A percentile compares a stretch with the other conserved stretches of the same genome.
Evolutionary conservation across 2,888 invertebrate species (phyloP).

Genomic region (Sinotaia quadrata): DNA sequence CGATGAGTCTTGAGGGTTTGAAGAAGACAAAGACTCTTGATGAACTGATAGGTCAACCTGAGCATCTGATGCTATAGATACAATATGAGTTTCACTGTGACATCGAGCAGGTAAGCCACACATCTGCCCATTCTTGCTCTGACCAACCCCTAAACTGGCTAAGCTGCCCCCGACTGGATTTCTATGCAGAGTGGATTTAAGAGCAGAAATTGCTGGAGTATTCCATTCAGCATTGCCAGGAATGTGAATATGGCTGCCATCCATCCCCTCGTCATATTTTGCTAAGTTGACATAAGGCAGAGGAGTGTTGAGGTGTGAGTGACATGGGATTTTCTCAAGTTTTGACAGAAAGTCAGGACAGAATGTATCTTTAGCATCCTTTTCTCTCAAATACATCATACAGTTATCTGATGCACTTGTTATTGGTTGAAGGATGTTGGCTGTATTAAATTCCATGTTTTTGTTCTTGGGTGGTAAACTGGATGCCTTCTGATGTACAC

Average conservation of each 20-base stretch:
- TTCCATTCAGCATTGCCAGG: slow-evolving; percentile 35
- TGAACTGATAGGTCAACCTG: background rate
- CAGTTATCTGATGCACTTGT: slow-evolving; percentile 8
- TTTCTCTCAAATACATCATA: slow-evolving; percentile 8
- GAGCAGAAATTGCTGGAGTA: background rate
- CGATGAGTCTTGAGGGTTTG: too few relatives aligned
- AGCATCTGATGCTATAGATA: background rate
- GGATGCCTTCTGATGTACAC: slow-evolving; percentile 23
- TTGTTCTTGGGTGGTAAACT: slow-evolving; percentile 33
- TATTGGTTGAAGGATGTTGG: too few relatives aligned
- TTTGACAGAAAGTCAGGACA: slow-evolving; percentile 53
- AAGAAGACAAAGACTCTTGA: background rate
- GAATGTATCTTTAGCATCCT: slow-evolving; percentile 20
- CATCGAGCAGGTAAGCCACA: slow-evolving; percentile 22
- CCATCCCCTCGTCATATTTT: slow-evolving; percentile 55
- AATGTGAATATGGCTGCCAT: slow-evolving; percentile 52
- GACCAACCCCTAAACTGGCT: slow-evolving; percentile 13
- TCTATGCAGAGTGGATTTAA: background rate
- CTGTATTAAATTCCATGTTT: background rate
- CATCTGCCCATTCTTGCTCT: background rate
- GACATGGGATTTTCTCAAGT: slow-evolving; percentile 51
- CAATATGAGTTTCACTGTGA: slow-evolving; percentile 21
- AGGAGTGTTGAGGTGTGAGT: slow-evolving; percentile 55
- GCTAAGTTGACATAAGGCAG: slow-evolving; percentile 63
- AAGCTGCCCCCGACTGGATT: slow-evolving; percentile 22